Evolutionary conservation across 2,888 invertebrate species (phyloP).

Genomic region (Hemaris fuciformis): DNA sequence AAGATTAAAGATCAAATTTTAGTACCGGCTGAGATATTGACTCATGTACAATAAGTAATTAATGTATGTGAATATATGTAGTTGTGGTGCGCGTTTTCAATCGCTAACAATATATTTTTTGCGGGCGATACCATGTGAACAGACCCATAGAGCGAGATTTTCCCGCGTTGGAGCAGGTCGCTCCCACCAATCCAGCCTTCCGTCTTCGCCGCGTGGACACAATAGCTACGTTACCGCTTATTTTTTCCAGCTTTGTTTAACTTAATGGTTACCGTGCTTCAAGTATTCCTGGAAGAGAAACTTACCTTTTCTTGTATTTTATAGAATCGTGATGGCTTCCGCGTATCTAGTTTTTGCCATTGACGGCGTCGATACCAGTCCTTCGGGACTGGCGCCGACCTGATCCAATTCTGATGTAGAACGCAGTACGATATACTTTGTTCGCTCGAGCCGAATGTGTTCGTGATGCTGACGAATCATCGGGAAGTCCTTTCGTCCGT

Average conservation of each 20-base stretch:
- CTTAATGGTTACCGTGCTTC: conserved; percentile 60
- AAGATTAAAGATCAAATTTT: not conserved
- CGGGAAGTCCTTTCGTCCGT: conserved; percentile 25
- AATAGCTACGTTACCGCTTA: conserved; percentile 66
- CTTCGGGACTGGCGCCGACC: conserved; percentile 50
- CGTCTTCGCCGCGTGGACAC: conserved; percentile 65
- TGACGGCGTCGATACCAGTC: conserved; percentile 45
- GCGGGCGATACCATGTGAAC: conserved; percentile 45
- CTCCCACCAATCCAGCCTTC: conserved; percentile 67
- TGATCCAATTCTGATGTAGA: conserved; percentile 55
- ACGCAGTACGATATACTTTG: conserved; percentile 32
- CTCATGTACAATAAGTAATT: conserved; percentile 17
- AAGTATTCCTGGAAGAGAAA: conserved; percentile 71
- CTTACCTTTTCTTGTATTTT: conserved; percentile 60
- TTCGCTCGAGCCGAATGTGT: conserved; percentile 25
- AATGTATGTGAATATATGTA: conserved; percentile 26
- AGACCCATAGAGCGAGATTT: conserved; percentile 49
- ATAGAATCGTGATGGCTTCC: conserved; percentile 63
- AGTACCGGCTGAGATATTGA: not conserved
- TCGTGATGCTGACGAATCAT: conserved; percentile 26
- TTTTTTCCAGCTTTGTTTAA: conserved; percentile 68
- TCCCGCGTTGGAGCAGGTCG: conserved; percentile 64
- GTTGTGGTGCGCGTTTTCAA: conserved; percentile 32
- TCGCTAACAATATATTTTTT: conserved; percentile 22
- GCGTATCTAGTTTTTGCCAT: conserved; percentile 56